Evolutionary conservation across 1,140 invertebrate genomes (phyloP).

Genomic region (Lepidurus packardi): DNA sequence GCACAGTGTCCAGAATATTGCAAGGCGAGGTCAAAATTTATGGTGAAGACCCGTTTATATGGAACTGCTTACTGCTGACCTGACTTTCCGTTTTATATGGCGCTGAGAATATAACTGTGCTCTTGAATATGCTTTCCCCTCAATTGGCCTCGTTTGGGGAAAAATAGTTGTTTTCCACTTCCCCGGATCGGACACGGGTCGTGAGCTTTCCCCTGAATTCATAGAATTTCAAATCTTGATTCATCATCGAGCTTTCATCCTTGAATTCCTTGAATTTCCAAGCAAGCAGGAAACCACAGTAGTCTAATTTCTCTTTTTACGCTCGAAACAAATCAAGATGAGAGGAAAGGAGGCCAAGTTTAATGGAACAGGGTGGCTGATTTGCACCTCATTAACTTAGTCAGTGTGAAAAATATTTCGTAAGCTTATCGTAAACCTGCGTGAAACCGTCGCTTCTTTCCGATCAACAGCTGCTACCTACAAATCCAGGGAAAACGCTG

Average conservation of each 20-base stretch:
- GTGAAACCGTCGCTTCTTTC: not conserved
- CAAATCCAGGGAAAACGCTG: not conserved
- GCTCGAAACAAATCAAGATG: not conserved
- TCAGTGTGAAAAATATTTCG: not conserved
- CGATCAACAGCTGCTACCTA: not conserved
- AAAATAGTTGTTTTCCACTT: no score
- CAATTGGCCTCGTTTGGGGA: no score
- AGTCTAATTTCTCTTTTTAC: no score
- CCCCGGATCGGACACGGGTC: no score
- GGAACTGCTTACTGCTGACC: not conserved
- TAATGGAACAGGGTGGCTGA: not conserved
- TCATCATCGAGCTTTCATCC: no score
- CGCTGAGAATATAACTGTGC: not conserved
- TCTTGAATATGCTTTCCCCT: not conserved
- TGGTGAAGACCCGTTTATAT: not conserved
- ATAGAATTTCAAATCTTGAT: no score
- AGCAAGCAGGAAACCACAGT: no score
- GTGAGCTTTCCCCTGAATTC: no score
- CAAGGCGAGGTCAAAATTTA: not conserved
- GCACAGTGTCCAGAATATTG: not conserved
- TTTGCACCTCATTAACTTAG: not conserved
- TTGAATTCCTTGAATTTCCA: no score
- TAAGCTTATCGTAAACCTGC: slow-evolving; percentile 2
- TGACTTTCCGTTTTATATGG: not conserved
- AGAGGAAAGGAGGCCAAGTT: not conserved